Conservation (phyloP, 2,113 vertebrate genomes). For the Acrocephalus arundinaceus region DNA sequence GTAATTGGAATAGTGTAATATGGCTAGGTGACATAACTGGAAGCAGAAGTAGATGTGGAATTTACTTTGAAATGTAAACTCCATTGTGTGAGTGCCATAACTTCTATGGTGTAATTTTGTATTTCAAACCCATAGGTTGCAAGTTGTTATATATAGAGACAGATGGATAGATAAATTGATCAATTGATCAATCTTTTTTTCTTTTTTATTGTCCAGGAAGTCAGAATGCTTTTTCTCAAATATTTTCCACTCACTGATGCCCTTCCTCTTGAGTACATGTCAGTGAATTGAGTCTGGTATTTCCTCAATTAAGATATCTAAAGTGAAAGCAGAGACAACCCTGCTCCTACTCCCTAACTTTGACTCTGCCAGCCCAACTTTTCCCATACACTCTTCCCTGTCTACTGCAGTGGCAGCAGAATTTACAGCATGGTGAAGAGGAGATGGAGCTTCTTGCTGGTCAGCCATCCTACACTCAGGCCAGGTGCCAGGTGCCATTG, state of each 20-base stretch:
- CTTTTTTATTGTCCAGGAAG: background rate
- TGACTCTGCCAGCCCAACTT: background rate
- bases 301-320: conserved; percentile 52
- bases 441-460: background rate
- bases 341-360: conserved; percentile 13
- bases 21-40: background rate
- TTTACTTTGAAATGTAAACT: background rate
- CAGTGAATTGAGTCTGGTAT: conserved; percentile 27
- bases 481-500: background rate
- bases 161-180: fast-evolving
- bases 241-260: background rate
- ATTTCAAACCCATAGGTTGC: background rate
- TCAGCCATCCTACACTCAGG: background rate
- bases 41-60: background rate
- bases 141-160: background rate
- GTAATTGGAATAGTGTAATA: background rate
- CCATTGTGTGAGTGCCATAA: background rate
- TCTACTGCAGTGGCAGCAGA: background rate
- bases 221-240: conserved; percentile 7
- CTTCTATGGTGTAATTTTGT: background rate
- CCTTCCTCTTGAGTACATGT: background rate
- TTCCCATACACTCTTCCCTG: background rate
- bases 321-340: conserved; percentile 48
- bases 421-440: background rate
- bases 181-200: background rate